Evolutionary conservation across 2,888 invertebrate species (phyloP).

Genomic region (Lottia scabra): DNA sequence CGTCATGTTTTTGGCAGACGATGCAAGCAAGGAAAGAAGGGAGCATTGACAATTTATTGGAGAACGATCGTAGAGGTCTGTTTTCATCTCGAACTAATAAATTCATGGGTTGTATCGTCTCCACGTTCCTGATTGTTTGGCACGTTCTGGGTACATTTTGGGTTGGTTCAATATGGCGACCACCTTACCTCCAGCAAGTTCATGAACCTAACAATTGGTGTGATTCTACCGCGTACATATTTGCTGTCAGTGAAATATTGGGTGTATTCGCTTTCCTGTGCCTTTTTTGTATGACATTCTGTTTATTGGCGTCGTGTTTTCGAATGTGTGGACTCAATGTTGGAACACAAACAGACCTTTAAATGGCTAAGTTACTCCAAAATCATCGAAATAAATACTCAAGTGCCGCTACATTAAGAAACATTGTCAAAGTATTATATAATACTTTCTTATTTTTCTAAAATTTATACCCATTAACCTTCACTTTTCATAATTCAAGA

Average conservation of each 20-base stretch:
- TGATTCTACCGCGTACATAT: constrained; percentile 81
- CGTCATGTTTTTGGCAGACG: constrained; percentile 77
- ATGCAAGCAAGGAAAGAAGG: constrained; percentile 74
- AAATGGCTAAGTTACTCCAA: background rate
- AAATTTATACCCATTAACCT: too few species aligned
- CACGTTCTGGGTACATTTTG: constrained; percentile 84
- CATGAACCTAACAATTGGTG: constrained; percentile 86
- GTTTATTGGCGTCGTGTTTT: background rate
- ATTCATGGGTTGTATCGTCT: constrained; percentile 77
- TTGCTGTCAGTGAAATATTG: constrained; percentile 80
- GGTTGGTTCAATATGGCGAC: constrained; percentile 83
- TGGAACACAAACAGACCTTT: background rate
- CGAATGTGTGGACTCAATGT: background rate
- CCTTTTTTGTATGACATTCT: background rate
- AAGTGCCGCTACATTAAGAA: too few species aligned
- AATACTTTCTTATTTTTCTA: too few species aligned
- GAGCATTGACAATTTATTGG: constrained; percentile 45
- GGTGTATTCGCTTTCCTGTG: constrained; percentile 76
- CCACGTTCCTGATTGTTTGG: constrained; percentile 80
- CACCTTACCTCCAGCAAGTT: constrained; percentile 79
- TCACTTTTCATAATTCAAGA: too few species aligned
- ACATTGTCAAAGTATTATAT: too few species aligned
- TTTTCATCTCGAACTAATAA: constrained; percentile 72
- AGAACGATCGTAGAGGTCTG: constrained; percentile 54
- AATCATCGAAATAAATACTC: too few species aligned